These are phyloP conservation scores for Parus major DNA, from an alignment of 2,113 vertebrate genomes.

Conservation along the genomic window DNA sequence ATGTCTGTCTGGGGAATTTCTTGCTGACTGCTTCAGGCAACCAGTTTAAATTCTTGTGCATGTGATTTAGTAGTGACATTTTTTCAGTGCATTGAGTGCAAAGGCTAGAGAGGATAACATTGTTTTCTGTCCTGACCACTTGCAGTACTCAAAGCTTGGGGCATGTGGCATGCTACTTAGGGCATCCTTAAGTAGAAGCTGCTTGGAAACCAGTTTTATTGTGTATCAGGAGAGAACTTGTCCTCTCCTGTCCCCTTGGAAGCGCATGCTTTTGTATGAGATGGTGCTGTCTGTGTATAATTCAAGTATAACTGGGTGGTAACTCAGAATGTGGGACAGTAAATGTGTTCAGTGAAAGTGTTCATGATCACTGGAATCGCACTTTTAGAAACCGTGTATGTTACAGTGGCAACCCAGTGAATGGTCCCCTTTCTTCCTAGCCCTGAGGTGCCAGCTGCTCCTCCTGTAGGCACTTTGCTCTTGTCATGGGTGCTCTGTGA, in stretches of 20 bases:
- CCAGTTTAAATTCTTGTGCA: background rate
- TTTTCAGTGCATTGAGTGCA: background rate
- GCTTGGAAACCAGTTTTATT: background rate
- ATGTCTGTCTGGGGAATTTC: conserved; percentile 30
- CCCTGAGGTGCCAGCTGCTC: background rate
- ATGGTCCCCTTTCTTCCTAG: background rate
- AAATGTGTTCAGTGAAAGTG: background rate
- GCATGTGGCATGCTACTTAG: fast-evolving
- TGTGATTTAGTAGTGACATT: background rate
- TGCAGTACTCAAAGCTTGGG: background rate
- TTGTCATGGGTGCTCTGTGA: background rate
- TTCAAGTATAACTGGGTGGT: background rate
- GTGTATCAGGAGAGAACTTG: background rate
- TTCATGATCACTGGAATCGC: background rate
- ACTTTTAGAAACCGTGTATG: background rate
- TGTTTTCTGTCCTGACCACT: background rate
- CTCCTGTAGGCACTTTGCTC: background rate
- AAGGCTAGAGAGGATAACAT: background rate
- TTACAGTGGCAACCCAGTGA: background rate
- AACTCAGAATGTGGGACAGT: background rate
- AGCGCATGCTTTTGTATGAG: background rate
- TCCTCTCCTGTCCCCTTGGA: background rate
- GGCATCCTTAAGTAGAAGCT: background rate
- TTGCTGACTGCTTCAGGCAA: conserved; percentile 13
- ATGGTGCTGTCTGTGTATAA: background rate